These are phyloP conservation scores for Athripsodes cinereus DNA, from an alignment of 2,888 invertebrate genomes.

Conservation along the genomic window DNA sequence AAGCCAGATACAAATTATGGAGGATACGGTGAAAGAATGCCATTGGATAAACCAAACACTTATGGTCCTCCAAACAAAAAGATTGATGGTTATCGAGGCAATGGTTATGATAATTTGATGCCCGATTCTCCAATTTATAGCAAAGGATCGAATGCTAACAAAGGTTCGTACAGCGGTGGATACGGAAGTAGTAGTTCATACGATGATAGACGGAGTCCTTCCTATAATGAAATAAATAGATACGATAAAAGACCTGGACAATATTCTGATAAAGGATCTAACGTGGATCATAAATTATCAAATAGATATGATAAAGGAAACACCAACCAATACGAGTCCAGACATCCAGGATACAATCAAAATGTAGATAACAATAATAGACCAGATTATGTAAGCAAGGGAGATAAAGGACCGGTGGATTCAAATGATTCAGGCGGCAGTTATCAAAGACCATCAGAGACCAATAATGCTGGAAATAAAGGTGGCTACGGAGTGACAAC, in stretches of 20 bases:
- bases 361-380: neutral
- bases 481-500: neutral
- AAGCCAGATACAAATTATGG: neutral
- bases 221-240: conserved; percentile 17
- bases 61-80: conserved; percentile 4
- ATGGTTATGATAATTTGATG: conserved; percentile 26
- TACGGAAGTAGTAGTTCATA: neutral
- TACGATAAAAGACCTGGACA: conserved; percentile 10
- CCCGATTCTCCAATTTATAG: conserved; percentile 12
- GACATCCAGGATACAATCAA: neutral
- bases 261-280: neutral
- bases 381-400: neutral
- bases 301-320: conserved; percentile 1
- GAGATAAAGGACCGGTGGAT: neutral
- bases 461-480: neutral
- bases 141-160: neutral
- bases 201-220: conserved; percentile 8
- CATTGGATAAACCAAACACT: neutral
- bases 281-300: neutral
- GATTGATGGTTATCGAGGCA: conserved; percentile 23
- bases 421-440: neutral
- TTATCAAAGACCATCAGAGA: neutral
- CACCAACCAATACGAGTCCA: neutral
- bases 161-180: neutral
- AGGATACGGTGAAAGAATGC: conserved; percentile 11